Base-by-base conservation (phyloP, 1,140 invertebrate genomes). In the Archivesica marissinica region DNA sequence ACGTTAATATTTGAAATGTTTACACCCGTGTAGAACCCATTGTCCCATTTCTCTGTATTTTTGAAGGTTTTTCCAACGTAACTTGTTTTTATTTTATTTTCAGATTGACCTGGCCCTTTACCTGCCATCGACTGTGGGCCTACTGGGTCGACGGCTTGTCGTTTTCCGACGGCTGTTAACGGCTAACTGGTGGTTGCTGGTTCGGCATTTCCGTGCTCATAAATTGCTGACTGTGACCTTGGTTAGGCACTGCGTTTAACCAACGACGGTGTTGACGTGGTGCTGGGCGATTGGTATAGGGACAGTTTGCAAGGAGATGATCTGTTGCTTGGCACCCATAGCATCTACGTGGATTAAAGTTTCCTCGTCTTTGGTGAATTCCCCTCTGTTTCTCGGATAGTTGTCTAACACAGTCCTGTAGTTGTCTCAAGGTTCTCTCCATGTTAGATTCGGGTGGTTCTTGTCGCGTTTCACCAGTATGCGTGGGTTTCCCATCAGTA, bases 261-360 rank as follows among this genome's bases (percentile, higher is more conserved):
- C n/a, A n/a, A n/a, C n/a, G n/a, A n/a, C n/a, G n/a, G n/a, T n/a
- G n/a, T n/a, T n/a, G n/a, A n/a, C n/a, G n/a, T n/a, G n/a, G n/a
- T n/a, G n/a, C n/a, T n/a, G n/a, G n/a, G n/a, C n/a, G n/a, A n/a
- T n/a, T n/a, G n/a, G n/a, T n/a, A n/a, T n/a, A 6, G 25, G 50
- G 84, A n/a, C 77, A 80, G 33, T 74, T 15, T n/a, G 39, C 56
- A 11, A 70, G 41, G 59, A 77, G 56, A 33, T 79, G 75, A 38
- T 78, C 38, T 13, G 64, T 44, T 0, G 75, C 54, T 25, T 79
- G 59, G 17, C 83, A 79, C 0, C 47, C 44, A 13, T 44, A 85
- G 56, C 64, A 78, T 11, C 56, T 44, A 80, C 38, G 25, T 61
- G 17, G 66, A 86, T 39, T 75, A 61, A 4, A 3, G 4, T 17